Conservation (phyloP, 2,888 invertebrate genomes). For the Drosophila histrio region DNA sequence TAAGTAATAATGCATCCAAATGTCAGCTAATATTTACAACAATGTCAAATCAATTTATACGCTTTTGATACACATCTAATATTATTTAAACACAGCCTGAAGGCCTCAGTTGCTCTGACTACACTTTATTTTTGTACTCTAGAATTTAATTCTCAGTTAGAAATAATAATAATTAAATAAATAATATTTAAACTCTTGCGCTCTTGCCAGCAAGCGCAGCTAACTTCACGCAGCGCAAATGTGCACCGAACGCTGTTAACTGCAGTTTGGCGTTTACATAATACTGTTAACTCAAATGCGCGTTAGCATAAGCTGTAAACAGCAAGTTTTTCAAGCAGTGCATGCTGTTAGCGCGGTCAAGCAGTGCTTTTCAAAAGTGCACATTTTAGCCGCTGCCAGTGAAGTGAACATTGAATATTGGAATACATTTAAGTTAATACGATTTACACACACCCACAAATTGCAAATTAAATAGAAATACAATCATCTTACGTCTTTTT, state of each 20-base stretch:
- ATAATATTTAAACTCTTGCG: neutral
- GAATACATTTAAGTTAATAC: neutral
- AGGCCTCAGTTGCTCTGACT: no score
- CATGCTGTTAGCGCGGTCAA: neutral
- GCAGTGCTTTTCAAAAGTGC: conserved; percentile 5
- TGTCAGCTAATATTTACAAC: no score
- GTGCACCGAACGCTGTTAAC: neutral
- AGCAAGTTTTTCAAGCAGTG: conserved; percentile 14
- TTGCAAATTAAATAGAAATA: conserved; percentile 17
- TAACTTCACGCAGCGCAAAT: conserved; percentile 15
- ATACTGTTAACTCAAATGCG: neutral
- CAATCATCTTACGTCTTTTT: conserved; percentile 9
- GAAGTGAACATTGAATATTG: neutral
- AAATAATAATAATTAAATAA: no score
- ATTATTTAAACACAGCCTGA: no score
- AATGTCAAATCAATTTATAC: conserved; percentile 1
- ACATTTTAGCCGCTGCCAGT: neutral
- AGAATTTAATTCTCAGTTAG: no score
- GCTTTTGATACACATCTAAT: neutral
- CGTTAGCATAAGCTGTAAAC: neutral
- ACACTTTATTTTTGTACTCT: neutral
- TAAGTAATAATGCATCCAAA: no score
- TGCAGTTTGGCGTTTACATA: neutral
- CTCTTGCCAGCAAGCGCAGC: neutral
- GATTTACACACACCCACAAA: neutral